Evolutionary conservation across 2,888 invertebrate species (phyloP).

Genomic region (Pemphredon lugubris): DNA sequence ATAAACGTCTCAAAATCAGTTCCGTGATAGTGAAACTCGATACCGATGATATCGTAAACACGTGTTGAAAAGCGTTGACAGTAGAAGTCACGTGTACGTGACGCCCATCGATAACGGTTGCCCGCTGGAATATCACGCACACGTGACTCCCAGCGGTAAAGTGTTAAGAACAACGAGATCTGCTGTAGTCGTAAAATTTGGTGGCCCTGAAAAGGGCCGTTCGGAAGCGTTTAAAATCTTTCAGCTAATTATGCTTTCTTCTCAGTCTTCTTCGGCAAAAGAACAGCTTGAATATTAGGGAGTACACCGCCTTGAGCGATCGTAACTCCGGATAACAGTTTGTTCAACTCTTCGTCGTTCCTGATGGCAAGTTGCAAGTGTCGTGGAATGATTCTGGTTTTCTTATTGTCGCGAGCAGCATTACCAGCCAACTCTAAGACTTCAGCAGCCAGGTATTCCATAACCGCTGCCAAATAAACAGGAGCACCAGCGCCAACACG

Average conservation of each 20-base stretch:
- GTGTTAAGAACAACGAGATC: too few species aligned
- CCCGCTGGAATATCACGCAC: too few species aligned
- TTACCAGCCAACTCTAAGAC: slow-evolving; percentile 86
- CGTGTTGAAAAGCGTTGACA: too few species aligned
- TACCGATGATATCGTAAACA: too few species aligned
- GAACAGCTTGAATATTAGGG: slow-evolving; percentile 88
- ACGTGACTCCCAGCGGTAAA: too few species aligned
- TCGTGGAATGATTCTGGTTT: slow-evolving; percentile 81
- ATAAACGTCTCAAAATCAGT: too few species aligned
- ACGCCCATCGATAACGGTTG: too few species aligned
- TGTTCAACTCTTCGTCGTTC: slow-evolving; percentile 92
- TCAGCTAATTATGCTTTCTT: slow-evolving; percentile 61
- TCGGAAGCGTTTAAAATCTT: slow-evolving; percentile 17
- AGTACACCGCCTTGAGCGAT: slow-evolving; percentile 93
- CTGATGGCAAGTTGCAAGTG: slow-evolving; percentile 86
- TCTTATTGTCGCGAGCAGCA: slow-evolving; percentile 87
- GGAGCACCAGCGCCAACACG: slow-evolving; percentile 83
- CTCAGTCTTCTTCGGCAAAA: slow-evolving; percentile 88
- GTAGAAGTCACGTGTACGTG: too few species aligned
- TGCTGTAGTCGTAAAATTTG: too few species aligned
- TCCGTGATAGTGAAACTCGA: too few species aligned
- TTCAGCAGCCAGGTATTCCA: slow-evolving; percentile 88
- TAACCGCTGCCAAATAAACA: slow-evolving; percentile 84
- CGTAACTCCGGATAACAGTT: slow-evolving; percentile 88
- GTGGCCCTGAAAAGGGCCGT: slow-evolving; percentile 61